phyloP scores from a whole-genome alignment of 2,888 invertebrate genomes.

The Caenorhabditis doughertyi region DNA sequence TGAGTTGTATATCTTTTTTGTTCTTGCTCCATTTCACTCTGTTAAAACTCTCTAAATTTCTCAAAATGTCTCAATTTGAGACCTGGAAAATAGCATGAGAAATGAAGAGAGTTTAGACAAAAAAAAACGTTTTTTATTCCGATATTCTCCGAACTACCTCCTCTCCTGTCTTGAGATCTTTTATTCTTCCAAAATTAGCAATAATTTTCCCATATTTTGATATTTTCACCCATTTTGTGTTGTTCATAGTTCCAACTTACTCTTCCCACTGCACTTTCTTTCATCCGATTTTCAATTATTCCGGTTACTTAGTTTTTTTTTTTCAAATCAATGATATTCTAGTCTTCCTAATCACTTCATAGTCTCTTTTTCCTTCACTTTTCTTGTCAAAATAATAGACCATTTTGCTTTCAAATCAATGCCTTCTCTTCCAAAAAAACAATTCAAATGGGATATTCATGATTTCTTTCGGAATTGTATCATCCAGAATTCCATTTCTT shows the following conservation, averaged over 20 bases:
- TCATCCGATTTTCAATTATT: neutral
- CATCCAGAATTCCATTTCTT: constrained; percentile 4
- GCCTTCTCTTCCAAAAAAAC: neutral
- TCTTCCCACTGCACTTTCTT: neutral
- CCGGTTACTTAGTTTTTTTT: neutral
- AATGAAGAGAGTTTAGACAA: neutral
- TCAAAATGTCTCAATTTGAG: too few relatives aligned
- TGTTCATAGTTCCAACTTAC: neutral
- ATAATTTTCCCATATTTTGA: neutral
- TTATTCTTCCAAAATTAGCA: too few relatives aligned
- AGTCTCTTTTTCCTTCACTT: constrained; percentile 14
- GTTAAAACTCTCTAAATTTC: too few relatives aligned
- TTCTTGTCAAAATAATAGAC: constrained; percentile 22
- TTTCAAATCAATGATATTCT: neutral
- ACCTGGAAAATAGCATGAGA: too few relatives aligned
- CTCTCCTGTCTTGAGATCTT: too few relatives aligned
- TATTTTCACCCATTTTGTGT: neutral
- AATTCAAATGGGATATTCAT: constrained; percentile 7
- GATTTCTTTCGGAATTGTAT: constrained; percentile 22
- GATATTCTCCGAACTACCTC: constrained; percentile 34
- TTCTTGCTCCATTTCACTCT: neutral
- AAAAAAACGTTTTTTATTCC: too few relatives aligned
- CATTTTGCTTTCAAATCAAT: constrained; percentile 27
- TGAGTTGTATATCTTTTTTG: too few relatives aligned
- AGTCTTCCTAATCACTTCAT: constrained; percentile 44